These are phyloP conservation scores for Ctenochaetus hawaiiensis DNA, from an alignment of 2,797 vertebrate species.

Conservation along the genomic window DNA sequence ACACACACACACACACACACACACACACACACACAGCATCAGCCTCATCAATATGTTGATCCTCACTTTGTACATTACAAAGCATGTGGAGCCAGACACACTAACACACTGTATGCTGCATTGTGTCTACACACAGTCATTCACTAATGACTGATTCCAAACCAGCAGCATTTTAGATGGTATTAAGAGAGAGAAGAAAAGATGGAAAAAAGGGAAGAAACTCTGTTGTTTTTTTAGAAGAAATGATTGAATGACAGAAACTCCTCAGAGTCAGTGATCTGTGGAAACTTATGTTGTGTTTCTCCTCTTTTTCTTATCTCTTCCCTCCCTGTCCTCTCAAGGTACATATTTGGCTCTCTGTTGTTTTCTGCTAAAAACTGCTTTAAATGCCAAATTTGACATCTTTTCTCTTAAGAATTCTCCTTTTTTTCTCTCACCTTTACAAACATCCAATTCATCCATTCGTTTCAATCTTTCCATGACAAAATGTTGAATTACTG, in stretches of 20 bases:
- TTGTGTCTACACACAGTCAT: background rate
- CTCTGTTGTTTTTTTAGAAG: too few species aligned
- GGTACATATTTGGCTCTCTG: too few species aligned
- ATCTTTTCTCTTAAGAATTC: background rate
- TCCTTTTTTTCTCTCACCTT: constrained; percentile 2
- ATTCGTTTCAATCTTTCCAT: background rate
- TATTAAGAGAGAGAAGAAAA: too few species aligned
- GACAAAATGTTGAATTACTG: constrained; percentile 12
- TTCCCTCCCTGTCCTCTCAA: too few species aligned
- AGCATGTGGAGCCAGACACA: constrained; percentile 1
- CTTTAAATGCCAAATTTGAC: constrained; percentile 1
- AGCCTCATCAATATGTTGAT: constrained; percentile 36
- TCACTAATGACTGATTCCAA: constrained; percentile 2
- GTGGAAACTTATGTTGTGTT: too few species aligned
- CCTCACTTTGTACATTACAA: constrained; percentile 29
- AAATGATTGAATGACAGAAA: too few species aligned
- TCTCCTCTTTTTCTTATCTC: too few species aligned
- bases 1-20: too few species aligned
- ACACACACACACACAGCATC: constrained; percentile 9
- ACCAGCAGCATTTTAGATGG: background rate
- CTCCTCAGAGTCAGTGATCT: too few species aligned
- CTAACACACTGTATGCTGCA: background rate
- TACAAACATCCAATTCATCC: background rate
- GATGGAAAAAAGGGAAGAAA: too few species aligned
- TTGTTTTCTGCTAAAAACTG: background rate